phyloP scores from a whole-genome alignment of 1,140 invertebrate genomes.

The Notospermus geniculatus region DNA sequence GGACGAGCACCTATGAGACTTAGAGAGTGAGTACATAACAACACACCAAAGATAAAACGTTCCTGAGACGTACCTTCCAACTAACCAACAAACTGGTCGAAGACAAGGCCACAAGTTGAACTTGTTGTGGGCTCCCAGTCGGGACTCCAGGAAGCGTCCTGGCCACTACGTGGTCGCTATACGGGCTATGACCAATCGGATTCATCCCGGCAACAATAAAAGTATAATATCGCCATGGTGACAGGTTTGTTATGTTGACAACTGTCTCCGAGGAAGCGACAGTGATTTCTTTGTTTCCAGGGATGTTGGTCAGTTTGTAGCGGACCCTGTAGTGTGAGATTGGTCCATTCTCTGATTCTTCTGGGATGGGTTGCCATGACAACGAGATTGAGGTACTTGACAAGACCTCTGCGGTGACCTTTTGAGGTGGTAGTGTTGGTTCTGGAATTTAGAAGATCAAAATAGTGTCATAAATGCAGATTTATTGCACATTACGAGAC shows the following conservation, averaged over 20 bases:
- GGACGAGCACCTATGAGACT: too few relatives aligned
- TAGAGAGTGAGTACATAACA: too few relatives aligned
- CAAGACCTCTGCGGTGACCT: neutral
- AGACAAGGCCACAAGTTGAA: neutral
- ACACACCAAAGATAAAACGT: too few relatives aligned
- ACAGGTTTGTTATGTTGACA: neutral
- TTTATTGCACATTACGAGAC: too few relatives aligned
- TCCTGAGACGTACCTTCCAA: constrained; percentile 8
- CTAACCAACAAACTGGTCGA: neutral
- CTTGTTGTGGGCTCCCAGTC: neutral
- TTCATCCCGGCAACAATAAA: constrained; percentile 1
- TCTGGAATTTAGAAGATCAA: neutral
- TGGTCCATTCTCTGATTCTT: neutral
- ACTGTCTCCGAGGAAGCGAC: neutral
- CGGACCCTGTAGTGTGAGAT: neutral
- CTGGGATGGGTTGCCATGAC: neutral
- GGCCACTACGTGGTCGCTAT: neutral
- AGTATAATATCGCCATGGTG: constrained; percentile 5
- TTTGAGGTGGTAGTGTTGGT: neutral
- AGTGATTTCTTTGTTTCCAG: neutral
- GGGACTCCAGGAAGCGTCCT: neutral
- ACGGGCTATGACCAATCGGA: constrained; percentile 1
- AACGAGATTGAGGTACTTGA: neutral
- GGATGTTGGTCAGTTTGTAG: neutral
- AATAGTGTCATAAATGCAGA: too few relatives aligned